A percentile compares a stretch with the other conserved stretches of the same genome.
Evolutionary conservation across 2,797 vertebrate genomes (phyloP).

Genomic region (Ptychadena robeensis): DNA sequence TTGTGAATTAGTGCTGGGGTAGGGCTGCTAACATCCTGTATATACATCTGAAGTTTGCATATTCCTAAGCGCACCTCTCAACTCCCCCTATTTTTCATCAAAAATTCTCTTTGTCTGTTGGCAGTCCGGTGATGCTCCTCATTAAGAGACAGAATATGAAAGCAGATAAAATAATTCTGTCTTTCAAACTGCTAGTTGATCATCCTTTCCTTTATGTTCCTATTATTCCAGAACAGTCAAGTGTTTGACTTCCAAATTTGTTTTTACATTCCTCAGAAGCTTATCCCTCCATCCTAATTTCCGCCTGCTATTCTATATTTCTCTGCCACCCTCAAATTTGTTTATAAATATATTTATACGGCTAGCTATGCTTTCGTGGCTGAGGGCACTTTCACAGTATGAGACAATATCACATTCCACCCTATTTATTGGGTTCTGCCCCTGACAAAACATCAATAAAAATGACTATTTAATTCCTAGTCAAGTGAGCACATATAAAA

Average conservation of each 20-base stretch:
- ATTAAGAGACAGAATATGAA: slow-evolving; percentile 61
- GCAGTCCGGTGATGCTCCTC: slow-evolving; percentile 61
- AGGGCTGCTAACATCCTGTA: slow-evolving; percentile 48
- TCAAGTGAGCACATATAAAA: slow-evolving; percentile 70
- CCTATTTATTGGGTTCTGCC: slow-evolving; percentile 55
- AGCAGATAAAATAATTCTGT: slow-evolving; percentile 60
- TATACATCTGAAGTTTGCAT: slow-evolving; percentile 62
- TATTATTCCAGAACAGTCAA: slow-evolving; percentile 58
- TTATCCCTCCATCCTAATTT: slow-evolving; percentile 48
- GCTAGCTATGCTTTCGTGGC: slow-evolving; percentile 20
- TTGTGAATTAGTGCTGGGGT: slow-evolving; percentile 53
- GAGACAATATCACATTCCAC: slow-evolving; percentile 60
- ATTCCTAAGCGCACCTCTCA: slow-evolving; percentile 58
- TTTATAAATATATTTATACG: slow-evolving; percentile 52
- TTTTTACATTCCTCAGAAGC: slow-evolving; percentile 51
- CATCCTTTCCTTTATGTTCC: slow-evolving; percentile 56
- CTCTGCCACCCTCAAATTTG: slow-evolving; percentile 32
- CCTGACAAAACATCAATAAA: slow-evolving; percentile 65
- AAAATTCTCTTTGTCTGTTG: slow-evolving; percentile 66
- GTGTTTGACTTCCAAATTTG: slow-evolving; percentile 55
- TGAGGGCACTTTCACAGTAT: slow-evolving; percentile 21
- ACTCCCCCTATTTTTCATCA: slow-evolving; percentile 59
- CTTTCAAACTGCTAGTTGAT: slow-evolving; percentile 54
- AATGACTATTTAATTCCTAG: slow-evolving; percentile 68
- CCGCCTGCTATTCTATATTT: slow-evolving; percentile 46